phyloP scores from a whole-genome alignment of 1,140 invertebrate genomes.

The Gryon sp. region DNA sequence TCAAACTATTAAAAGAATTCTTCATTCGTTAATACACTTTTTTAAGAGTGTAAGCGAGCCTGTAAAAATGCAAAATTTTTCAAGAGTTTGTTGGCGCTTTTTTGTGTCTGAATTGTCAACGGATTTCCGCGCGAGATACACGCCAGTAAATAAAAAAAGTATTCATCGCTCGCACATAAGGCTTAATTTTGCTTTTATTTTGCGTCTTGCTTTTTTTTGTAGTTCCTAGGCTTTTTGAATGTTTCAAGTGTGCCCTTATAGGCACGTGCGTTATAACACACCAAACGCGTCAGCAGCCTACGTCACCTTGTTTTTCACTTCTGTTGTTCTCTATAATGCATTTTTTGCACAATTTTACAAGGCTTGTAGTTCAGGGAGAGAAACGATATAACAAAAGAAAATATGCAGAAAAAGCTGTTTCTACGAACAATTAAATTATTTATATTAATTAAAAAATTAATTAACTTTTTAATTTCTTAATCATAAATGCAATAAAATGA shows the following conservation, averaged over 20 bases:
- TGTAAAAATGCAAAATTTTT: constrained; percentile 18
- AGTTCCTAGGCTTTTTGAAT: constrained; percentile 23
- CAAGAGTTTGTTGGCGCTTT: constrained; percentile 1
- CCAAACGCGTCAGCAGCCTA: constrained; percentile 1
- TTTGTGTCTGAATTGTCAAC: constrained; percentile 31
- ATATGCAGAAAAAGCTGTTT: too few species aligned
- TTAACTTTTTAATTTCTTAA: too few species aligned
- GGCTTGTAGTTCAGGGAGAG: too few species aligned
- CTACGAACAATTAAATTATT: too few species aligned
- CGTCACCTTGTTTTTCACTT: too few species aligned
- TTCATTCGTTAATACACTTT: too few species aligned
- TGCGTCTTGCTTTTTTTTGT: constrained; percentile 22
- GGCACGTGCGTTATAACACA: background rate
- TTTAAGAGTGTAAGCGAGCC: background rate
- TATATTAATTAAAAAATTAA: too few species aligned
- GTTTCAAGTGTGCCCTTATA: constrained; percentile 16
- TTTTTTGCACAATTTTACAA: too few species aligned
- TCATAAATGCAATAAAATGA: too few species aligned
- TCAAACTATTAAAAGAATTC: too few species aligned
- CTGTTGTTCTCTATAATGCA: too few species aligned
- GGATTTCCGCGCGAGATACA: constrained; percentile 30
- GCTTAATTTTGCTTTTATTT: constrained; percentile 21
- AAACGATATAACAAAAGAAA: too few species aligned
- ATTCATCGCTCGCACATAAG: constrained; percentile 20
- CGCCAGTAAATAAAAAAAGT: constrained; percentile 26